Percentiles rank a stretch among this genome's conserved stretches.
Conservation (phyloP, 2,888 invertebrate species). For the Brachylomia viminalis region DNA sequence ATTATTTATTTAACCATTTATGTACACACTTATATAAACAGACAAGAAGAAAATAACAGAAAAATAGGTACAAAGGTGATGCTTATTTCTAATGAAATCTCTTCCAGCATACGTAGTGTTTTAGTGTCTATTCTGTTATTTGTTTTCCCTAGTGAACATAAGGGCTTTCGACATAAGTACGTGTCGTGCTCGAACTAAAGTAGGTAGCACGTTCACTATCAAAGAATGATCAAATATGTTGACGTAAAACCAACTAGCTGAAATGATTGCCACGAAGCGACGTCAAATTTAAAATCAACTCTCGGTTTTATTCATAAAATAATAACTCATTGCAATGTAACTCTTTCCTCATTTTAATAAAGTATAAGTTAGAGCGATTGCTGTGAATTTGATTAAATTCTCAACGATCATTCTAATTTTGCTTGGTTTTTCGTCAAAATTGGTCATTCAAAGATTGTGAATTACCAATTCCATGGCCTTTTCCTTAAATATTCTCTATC, state of each 20-base stretch:
- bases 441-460: background rate
- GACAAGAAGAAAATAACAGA: no score
- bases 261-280: background rate
- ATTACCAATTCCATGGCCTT: background rate
- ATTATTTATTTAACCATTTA: no score
- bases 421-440: background rate
- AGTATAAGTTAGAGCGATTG: background rate
- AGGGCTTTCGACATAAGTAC: background rate
- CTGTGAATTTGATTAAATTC: background rate
- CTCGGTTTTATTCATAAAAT: background rate
- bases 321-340: background rate
- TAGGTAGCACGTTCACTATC: background rate
- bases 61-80: no score
- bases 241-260: background rate
- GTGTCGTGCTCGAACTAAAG: background rate
- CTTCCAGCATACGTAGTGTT: no score
- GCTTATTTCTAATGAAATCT: no score
- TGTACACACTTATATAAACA: no score
- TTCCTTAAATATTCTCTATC: background rate
- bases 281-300: background rate
- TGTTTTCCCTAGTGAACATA: constrained; percentile 9
- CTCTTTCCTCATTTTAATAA: background rate
- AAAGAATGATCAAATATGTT: background rate
- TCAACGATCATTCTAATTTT: background rate
- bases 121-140: constrained; percentile 6